A percentile compares a stretch with the other conserved stretches of the same genome.
These are phyloP conservation scores for Lophius piscatorius DNA, from an alignment of 2,113 vertebrate species.

Conservation along the genomic window DNA sequence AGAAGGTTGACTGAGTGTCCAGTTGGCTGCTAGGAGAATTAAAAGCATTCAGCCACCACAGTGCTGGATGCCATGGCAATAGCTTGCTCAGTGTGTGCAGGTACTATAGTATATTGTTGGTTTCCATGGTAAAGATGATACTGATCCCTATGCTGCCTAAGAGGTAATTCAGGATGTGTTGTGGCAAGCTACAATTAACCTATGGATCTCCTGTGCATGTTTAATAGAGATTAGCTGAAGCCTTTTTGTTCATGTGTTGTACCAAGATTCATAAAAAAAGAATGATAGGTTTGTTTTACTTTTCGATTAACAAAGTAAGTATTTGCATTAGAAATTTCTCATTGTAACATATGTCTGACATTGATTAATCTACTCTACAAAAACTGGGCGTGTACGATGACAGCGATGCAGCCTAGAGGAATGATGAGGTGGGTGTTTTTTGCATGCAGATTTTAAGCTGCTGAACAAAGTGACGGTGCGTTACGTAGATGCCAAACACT, in stretches of 20 bases:
- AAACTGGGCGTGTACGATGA: conserved; percentile 70
- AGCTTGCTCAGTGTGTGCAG: conserved; percentile 60
- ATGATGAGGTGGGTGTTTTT: conserved; percentile 45
- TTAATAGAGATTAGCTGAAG: conserved; percentile 15
- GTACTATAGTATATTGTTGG: conserved; percentile 71
- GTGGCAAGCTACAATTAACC: conserved; percentile 60
- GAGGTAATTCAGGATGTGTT: conserved; percentile 63
- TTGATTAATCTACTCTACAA: conserved; percentile 46
- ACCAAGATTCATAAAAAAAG: not conserved
- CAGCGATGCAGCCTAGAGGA: conserved; percentile 42
- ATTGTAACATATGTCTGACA: conserved; percentile 22
- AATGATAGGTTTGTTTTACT: conserved; percentile 4
- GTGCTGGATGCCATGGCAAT: conserved; percentile 75
- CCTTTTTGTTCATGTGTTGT: conserved; percentile 9
- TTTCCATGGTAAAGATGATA: conserved; percentile 80
- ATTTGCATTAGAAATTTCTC: conserved; percentile 29
- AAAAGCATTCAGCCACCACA: conserved; percentile 59
- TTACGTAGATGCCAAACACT: conserved; percentile 40
- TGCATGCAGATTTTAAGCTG: conserved; percentile 55
- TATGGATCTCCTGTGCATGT: conserved; percentile 33
- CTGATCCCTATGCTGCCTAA: conserved; percentile 65
- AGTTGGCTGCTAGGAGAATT: conserved; percentile 62
- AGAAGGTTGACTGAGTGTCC: conserved; percentile 53
- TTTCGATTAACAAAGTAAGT: not conserved
- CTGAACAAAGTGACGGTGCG: conserved; percentile 13